Conservation (phyloP, 2,113 vertebrate species). For the Cyphomyrus discorhynchus region DNA sequence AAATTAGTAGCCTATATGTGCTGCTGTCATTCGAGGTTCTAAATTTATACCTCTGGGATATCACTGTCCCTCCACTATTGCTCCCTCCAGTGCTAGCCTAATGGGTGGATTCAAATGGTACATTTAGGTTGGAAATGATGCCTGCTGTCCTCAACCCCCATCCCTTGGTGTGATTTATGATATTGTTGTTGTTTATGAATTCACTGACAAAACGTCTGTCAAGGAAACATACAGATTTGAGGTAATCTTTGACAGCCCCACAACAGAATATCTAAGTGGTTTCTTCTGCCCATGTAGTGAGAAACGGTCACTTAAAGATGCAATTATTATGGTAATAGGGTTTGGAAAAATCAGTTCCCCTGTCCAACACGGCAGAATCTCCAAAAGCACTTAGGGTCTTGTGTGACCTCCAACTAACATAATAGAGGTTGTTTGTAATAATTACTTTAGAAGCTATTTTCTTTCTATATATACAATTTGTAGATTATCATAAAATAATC, state of each 20-base stretch:
- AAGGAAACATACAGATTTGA: not conserved
- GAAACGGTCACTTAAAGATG: not conserved
- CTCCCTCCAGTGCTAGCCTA: conserved; percentile 14
- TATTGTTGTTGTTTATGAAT: not conserved
- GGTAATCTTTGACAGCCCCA: no score
- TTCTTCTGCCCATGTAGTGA: not conserved
- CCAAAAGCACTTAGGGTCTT: not conserved
- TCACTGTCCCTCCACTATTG: conserved; percentile 2
- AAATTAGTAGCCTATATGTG: conserved; percentile 21
- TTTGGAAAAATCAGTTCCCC: not conserved
- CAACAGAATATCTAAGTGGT: no score
- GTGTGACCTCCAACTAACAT: not conserved
- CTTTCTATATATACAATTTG: not conserved
- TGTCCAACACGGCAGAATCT: not conserved
- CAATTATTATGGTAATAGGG: not conserved
- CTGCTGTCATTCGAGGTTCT: conserved; percentile 24
- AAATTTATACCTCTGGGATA: conserved; percentile 29
- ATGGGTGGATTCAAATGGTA: conserved; percentile 28
- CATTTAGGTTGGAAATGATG: not conserved
- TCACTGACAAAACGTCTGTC: not conserved
- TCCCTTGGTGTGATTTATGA: not conserved
- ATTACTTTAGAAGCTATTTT: not conserved
- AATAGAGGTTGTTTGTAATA: not conserved
- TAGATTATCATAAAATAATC: not conserved
- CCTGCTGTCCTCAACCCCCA: not conserved